A percentile compares a stretch with the other conserved stretches of the same genome.
Evolutionary conservation across 2,888 invertebrate genomes (phyloP).

Genomic region (Campopleginae sp.): DNA sequence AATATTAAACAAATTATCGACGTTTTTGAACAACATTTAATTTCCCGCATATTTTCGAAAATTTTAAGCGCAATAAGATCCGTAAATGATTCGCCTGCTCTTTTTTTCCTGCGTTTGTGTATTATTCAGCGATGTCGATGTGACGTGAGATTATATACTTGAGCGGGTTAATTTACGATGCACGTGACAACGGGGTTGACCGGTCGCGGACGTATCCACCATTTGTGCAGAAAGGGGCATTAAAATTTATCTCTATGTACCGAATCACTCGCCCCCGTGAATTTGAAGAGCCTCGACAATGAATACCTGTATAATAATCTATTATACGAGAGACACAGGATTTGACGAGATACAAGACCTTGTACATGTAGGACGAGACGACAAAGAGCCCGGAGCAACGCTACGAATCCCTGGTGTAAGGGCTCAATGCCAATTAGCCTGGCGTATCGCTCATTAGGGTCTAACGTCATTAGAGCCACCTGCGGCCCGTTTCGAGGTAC

Average conservation of each 20-base stretch:
- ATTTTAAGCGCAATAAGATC: too few species aligned
- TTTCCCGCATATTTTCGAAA: too few species aligned
- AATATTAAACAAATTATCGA: too few species aligned
- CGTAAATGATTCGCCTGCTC: too few species aligned
- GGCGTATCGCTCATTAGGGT: slow-evolving; percentile 80
- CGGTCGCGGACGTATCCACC: slow-evolving; percentile 13
- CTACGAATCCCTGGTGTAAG: slow-evolving; percentile 12
- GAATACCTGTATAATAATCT: slow-evolving; percentile 18
- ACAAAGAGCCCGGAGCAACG: slow-evolving; percentile 63
- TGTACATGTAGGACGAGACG: slow-evolving; percentile 39
- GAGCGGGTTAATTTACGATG: neutral
- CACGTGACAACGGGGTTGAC: slow-evolving; percentile 55
- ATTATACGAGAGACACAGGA: slow-evolving; percentile 46
- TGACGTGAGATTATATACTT: slow-evolving; percentile 5
- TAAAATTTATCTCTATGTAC: neutral
- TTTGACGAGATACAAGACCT: slow-evolving; percentile 30
- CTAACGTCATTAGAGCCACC: slow-evolving; percentile 79
- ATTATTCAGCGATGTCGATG: too few species aligned
- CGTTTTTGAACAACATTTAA: too few species aligned
- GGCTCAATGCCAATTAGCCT: slow-evolving; percentile 82
- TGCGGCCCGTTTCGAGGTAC: slow-evolving; percentile 69
- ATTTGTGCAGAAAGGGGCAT: slow-evolving; percentile 6
- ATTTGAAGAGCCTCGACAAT: neutral
- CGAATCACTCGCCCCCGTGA: neutral
- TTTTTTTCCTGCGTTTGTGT: too few species aligned